Conservation (phyloP, 2,888 invertebrate species). For the Amblyjoppa fuscipennis region DNA sequence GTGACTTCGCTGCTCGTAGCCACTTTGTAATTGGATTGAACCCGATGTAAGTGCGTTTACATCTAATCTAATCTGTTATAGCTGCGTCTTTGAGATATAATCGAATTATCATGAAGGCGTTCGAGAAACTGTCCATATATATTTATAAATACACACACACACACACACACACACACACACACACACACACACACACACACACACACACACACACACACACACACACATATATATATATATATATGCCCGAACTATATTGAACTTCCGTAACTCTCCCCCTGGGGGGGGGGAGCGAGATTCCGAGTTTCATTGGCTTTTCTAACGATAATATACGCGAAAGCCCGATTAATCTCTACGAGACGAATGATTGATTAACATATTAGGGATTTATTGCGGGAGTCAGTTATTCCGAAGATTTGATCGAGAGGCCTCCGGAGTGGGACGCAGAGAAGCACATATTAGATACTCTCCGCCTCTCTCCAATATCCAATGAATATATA, state of each 20-base stretch:
- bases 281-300: neutral
- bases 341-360: slow-evolving; percentile 19
- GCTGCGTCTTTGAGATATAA: slow-evolving; percentile 52
- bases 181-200: neutral
- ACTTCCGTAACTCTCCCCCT: neutral
- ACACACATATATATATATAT: neutral
- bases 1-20: slow-evolving; percentile 41
- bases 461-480: neutral
- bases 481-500: slow-evolving; percentile 19
- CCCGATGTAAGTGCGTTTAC: slow-evolving; percentile 63
- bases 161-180: neutral
- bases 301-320: neutral
- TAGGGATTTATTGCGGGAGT: neutral
- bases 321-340: slow-evolving; percentile 9
- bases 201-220: neutral
- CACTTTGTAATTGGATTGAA: slow-evolving; percentile 65
- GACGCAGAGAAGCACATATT: slow-evolving; percentile 14
- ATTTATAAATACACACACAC: neutral
- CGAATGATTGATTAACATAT: slow-evolving; percentile 15
- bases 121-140: slow-evolving; percentile 17
- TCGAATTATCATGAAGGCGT: slow-evolving; percentile 58
- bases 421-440: slow-evolving; percentile 4
- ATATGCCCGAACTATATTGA: neutral
- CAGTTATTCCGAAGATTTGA: slow-evolving; percentile 38
- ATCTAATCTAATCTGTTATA: slow-evolving; percentile 65